These are phyloP conservation scores for Rhinoraja longicauda DNA, from an alignment of 2,797 vertebrate species.

Conservation along the genomic window DNA sequence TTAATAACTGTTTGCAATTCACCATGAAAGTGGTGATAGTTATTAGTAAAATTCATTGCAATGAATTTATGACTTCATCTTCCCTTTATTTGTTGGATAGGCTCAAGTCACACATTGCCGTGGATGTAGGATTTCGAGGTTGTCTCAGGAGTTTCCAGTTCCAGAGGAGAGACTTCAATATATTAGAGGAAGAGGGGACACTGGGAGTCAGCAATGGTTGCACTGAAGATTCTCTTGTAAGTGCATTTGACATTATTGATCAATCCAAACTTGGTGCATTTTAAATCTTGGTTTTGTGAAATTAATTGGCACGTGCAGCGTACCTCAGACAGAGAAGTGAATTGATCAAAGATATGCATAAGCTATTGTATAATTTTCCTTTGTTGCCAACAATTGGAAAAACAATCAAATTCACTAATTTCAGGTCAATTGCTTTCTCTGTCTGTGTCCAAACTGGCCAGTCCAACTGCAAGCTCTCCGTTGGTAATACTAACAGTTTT, in stretches of 20 bases:
- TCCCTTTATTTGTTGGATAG: neutral
- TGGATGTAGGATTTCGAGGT: conserved; percentile 71
- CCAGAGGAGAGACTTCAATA: conserved; percentile 95
- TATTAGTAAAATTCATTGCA: too few relatives aligned
- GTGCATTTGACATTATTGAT: conserved; percentile 41
- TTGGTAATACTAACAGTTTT: too few relatives aligned
- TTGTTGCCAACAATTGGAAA: neutral
- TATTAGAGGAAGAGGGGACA: conserved; percentile 86
- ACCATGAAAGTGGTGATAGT: too few relatives aligned
- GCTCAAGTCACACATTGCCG: conserved; percentile 66
- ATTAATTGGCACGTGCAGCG: neutral
- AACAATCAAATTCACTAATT: too few relatives aligned
- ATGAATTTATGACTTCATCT: neutral
- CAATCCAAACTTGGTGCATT: neutral
- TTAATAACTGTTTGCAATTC: too few relatives aligned
- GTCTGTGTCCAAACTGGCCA: too few relatives aligned
- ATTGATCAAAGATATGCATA: neutral
- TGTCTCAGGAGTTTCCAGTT: conserved; percentile 98
- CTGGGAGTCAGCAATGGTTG: conserved; percentile 92
- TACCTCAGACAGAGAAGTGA: neutral
- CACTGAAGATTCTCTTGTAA: conserved; percentile 88
- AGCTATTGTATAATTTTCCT: neutral
- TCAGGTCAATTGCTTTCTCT: too few relatives aligned
- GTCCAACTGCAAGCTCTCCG: too few relatives aligned
- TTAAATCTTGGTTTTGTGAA: neutral